These are phyloP conservation scores for Mobula birostris DNA, from an alignment of 2,113 vertebrate species.

Conservation along the genomic window DNA sequence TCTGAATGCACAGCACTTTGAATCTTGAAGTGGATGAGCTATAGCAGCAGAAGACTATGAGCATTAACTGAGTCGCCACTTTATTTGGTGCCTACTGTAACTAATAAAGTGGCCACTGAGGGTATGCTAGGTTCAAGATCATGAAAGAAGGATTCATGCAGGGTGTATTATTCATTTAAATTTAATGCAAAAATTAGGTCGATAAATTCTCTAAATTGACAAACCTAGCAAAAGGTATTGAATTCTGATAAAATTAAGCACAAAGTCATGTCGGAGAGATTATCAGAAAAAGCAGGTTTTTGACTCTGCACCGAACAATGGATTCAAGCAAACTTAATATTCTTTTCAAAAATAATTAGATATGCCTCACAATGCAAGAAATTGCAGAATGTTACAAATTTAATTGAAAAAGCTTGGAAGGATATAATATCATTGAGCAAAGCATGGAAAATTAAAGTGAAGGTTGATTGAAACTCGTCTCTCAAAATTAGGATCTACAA, in stretches of 20 bases:
- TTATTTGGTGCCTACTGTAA: too few species aligned
- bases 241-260: background rate
- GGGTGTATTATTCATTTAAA: background rate
- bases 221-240: background rate
- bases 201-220: background rate
- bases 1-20: too few species aligned
- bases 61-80: too few species aligned
- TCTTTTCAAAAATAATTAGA: slow-evolving; percentile 14
- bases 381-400: background rate
- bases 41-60: too few species aligned
- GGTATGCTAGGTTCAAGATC: too few species aligned
- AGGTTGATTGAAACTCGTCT: background rate
- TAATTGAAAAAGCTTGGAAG: background rate
- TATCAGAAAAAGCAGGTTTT: background rate
- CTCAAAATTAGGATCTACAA: background rate
- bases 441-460: background rate
- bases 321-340: background rate
- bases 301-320: background rate
- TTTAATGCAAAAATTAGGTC: slow-evolving; percentile 14
- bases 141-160: background rate
- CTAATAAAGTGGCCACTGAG: too few species aligned
- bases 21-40: too few species aligned
- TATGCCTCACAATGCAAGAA: background rate
- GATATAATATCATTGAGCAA: background rate
- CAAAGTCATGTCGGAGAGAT: background rate